Conservation (phyloP, 2,113 vertebrate species). For the Natator depressus region DNA sequence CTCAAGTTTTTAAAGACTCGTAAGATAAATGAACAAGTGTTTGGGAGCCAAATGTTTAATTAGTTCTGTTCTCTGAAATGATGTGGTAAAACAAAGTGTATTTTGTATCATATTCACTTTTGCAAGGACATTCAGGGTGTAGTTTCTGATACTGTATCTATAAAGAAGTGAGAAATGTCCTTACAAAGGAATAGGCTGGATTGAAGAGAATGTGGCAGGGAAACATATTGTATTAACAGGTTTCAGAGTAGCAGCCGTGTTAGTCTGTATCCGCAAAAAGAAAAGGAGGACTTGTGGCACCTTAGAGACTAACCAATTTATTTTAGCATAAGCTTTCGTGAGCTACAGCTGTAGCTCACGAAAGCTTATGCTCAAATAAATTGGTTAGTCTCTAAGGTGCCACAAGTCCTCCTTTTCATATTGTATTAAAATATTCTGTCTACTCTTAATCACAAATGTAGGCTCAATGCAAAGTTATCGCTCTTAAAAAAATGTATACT, state of each 20-base stretch:
- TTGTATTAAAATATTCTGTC: constrained; percentile 31
- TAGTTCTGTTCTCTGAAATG: constrained; percentile 52
- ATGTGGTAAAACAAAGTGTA: constrained; percentile 57
- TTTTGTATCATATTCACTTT: constrained; percentile 53
- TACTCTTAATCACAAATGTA: constrained; percentile 45
- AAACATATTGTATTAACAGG: constrained; percentile 23
- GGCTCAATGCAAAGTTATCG: background rate
- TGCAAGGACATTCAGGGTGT: constrained; percentile 34
- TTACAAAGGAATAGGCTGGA: constrained; percentile 67
- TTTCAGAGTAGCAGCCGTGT: too few species aligned
- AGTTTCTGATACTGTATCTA: constrained; percentile 48
- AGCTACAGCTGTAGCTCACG: too few species aligned
- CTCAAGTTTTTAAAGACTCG: constrained; percentile 46
- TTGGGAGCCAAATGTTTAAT: constrained; percentile 61
- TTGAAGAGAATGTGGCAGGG: constrained; percentile 48
- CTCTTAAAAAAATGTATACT: background rate
- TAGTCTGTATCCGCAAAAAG: too few species aligned
- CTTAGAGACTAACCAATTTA: too few species aligned
- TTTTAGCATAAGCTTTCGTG: too few species aligned
- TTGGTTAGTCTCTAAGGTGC: too few species aligned
- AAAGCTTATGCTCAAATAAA: too few species aligned
- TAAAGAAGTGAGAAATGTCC: constrained; percentile 59
- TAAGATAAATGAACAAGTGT: constrained; percentile 46
- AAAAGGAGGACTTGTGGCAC: too few species aligned
- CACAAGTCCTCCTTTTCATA: background rate